phyloP scores from a whole-genome alignment of 2,113 vertebrate genomes.

The Buteo buteo region DNA sequence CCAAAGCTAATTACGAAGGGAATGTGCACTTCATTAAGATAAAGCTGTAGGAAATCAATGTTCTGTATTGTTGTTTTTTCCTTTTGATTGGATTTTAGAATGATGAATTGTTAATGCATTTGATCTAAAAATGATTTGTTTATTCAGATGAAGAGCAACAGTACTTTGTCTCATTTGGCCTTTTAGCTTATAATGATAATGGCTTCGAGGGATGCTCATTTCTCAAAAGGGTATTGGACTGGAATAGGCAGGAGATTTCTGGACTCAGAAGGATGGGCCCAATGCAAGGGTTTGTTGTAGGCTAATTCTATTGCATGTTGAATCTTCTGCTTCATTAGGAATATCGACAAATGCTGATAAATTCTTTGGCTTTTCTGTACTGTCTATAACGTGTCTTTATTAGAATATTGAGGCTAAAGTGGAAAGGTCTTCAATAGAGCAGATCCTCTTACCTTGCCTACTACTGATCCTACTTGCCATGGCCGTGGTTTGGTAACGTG shows the following conservation, averaged over 20 bases:
- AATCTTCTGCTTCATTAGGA: conserved; percentile 73
- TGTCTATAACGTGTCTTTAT: conserved; percentile 1
- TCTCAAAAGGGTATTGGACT: conserved; percentile 52
- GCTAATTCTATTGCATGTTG: conserved; percentile 68
- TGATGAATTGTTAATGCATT: conserved; percentile 44
- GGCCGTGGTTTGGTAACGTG: neutral
- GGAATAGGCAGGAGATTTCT: conserved; percentile 46
- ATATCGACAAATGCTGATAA: conserved; percentile 73
- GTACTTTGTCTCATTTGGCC: conserved; percentile 55
- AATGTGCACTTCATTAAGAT: conserved; percentile 69
- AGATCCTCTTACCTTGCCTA: neutral
- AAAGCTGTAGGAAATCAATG: conserved; percentile 62
- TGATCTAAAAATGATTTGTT: conserved; percentile 37
- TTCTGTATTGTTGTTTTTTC: conserved; percentile 51
- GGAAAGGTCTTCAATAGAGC: neutral
- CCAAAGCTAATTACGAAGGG: conserved; percentile 53
- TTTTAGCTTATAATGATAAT: conserved; percentile 48
- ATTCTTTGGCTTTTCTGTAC: conserved; percentile 59
- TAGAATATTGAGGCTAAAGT: neutral
- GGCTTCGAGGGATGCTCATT: conserved; percentile 17
- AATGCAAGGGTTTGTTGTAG: conserved; percentile 35
- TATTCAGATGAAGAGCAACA: conserved; percentile 60
- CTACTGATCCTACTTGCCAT: neutral
- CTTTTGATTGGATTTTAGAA: conserved; percentile 50
- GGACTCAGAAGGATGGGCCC: conserved; percentile 21